These are phyloP conservation scores for Antechinus flavipes DNA, from an alignment of 2,113 vertebrate species.

Conservation along the genomic window DNA sequence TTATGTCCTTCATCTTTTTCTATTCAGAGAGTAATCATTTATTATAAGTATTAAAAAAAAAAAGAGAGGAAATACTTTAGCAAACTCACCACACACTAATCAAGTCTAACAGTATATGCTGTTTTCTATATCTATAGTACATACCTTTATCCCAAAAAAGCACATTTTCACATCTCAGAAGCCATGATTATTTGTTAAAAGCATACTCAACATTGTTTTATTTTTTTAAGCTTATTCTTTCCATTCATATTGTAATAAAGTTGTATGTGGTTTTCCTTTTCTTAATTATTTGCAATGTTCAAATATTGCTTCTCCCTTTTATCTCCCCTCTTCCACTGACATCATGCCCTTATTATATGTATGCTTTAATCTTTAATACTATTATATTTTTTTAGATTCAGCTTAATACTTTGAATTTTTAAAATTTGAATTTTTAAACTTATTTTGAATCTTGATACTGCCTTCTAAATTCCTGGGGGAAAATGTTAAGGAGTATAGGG, in stretches of 20 bases:
- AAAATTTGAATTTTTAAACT: neutral
- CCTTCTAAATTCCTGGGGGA: neutral
- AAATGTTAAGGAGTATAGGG: neutral
- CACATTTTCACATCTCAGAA: no score
- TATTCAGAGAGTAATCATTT: neutral
- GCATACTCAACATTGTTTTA: neutral
- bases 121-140: no score
- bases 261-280: neutral
- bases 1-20: neutral
- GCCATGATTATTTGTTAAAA: no score
- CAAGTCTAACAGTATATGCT: neutral
- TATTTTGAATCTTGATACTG: neutral
- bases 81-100: neutral
- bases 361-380: neutral
- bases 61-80: neutral
- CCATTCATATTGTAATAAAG: neutral
- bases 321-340: neutral
- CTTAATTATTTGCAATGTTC: neutral
- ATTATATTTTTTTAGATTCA: neutral
- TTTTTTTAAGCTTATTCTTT: neutral
- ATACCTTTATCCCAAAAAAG: neutral
- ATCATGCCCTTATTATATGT: neutral
- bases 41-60: neutral
- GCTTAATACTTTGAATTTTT: neutral
- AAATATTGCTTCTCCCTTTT: neutral